phyloP scores from a whole-genome alignment of 2,113 vertebrate genomes.

The Pelusios castaneus region DNA sequence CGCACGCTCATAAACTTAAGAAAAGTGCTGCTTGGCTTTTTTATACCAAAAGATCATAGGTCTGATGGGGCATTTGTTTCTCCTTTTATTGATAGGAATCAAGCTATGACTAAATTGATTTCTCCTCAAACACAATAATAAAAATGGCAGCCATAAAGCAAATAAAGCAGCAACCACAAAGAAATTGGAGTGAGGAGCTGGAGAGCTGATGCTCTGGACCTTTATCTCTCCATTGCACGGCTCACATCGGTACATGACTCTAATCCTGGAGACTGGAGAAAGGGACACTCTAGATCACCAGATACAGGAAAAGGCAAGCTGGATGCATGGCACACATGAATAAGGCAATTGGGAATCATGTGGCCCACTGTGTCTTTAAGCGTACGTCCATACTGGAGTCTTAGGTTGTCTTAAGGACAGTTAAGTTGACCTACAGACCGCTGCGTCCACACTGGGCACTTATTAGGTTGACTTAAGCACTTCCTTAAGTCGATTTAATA shows the following conservation, averaged over 20 bases:
- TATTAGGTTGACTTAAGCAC: no score
- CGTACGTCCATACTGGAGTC: no score
- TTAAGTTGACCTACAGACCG: no score
- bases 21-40: not conserved
- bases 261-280: conserved; percentile 32
- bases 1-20: not conserved
- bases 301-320: conserved; percentile 37
- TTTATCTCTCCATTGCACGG: not conserved
- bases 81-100: not conserved
- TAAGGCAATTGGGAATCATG: not conserved
- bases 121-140: not conserved
- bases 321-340: not conserved
- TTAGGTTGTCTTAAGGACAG: no score
- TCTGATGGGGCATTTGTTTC: not conserved
- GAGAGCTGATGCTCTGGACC: conserved; percentile 15
- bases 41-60: not conserved
- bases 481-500: no score
- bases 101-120: not conserved
- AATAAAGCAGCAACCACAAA: conserved; percentile 11
- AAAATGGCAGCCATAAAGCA: not conserved
- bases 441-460: no score
- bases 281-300: conserved; percentile 44
- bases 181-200: not conserved
- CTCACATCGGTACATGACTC: not conserved
- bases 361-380: not conserved